Percentiles rank a stretch among this genome's conserved stretches.
Evolutionary conservation across 2,113 vertebrate genomes (phyloP).

Genomic region (Pipra filicauda): DNA sequence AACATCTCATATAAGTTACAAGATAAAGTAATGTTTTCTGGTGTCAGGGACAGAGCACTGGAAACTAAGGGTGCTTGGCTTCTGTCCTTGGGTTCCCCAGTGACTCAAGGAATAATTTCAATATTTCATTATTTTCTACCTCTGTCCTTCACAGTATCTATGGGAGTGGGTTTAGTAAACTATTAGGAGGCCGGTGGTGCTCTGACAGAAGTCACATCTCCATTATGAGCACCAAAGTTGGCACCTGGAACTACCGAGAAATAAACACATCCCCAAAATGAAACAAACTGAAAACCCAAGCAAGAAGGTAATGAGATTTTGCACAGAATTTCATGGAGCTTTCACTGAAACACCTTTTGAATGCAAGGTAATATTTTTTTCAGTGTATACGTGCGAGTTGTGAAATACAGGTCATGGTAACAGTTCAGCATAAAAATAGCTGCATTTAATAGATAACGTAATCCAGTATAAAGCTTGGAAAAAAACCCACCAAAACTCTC

Average conservation of each 20-base stretch:
- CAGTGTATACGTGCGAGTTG: neutral
- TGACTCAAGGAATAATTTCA: neutral
- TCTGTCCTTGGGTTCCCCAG: neutral
- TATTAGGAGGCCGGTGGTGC: neutral
- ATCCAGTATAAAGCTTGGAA: slow-evolving; percentile 1
- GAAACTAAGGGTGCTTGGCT: neutral
- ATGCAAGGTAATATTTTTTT: neutral
- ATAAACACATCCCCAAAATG: neutral
- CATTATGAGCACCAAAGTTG: neutral
- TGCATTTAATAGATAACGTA: slow-evolving; percentile 50
- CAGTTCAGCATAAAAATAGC: slow-evolving; percentile 39
- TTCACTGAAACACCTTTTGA: neutral
- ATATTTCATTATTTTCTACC: neutral
- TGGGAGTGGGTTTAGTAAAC: neutral
- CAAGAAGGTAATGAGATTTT: slow-evolving; percentile 28
- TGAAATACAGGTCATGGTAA: slow-evolving; percentile 47
- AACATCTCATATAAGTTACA: neutral
- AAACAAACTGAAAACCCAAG: neutral
- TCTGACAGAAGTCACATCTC: neutral
- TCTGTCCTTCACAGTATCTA: neutral
- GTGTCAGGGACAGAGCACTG: neutral
- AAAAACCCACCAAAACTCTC: neutral
- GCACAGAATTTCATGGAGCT: slow-evolving; percentile 6
- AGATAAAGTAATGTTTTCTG: neutral
- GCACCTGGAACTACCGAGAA: neutral